Conservation (phyloP, 2,797 vertebrate species). For the Melanotaenia trifasciata region DNA sequence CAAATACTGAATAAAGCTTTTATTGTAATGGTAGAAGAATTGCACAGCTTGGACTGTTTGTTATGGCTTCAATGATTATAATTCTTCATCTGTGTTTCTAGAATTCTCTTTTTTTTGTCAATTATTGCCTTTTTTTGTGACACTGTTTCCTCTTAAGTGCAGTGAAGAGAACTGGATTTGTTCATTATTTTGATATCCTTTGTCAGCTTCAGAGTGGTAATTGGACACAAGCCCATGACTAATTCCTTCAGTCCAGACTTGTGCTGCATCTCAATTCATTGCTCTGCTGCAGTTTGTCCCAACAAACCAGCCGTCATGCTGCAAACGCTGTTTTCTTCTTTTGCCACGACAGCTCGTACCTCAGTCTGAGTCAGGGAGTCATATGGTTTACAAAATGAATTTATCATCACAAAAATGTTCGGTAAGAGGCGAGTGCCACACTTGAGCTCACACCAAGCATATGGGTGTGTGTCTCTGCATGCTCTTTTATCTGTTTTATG, state of each 20-base stretch:
- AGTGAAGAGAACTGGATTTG: constrained; percentile 28
- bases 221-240: constrained; percentile 66
- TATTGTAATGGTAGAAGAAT: too few relatives aligned
- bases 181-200: constrained; percentile 61
- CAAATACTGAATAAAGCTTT: neutral
- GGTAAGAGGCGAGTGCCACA: neutral
- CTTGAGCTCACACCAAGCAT: neutral
- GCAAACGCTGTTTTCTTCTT: constrained; percentile 59
- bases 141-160: constrained; percentile 25
- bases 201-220: constrained; percentile 57
- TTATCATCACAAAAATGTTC: constrained; percentile 54
- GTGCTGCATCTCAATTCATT: constrained; percentile 60
- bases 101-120: neutral
- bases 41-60: neutral
- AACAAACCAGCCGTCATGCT: constrained; percentile 47
- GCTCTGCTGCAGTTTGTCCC: constrained; percentile 55
- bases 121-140: constrained; percentile 21
- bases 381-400: constrained; percentile 46
- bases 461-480: neutral
- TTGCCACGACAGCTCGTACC: constrained; percentile 69
- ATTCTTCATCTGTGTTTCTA: constrained; percentile 11
- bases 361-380: constrained; percentile 34
- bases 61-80: constrained; percentile 15
- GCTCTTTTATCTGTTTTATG: constrained; percentile 16
- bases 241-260: constrained; percentile 57